phyloP scores from a whole-genome alignment of 2,888 invertebrate species.

The Norana najaformis region DNA sequence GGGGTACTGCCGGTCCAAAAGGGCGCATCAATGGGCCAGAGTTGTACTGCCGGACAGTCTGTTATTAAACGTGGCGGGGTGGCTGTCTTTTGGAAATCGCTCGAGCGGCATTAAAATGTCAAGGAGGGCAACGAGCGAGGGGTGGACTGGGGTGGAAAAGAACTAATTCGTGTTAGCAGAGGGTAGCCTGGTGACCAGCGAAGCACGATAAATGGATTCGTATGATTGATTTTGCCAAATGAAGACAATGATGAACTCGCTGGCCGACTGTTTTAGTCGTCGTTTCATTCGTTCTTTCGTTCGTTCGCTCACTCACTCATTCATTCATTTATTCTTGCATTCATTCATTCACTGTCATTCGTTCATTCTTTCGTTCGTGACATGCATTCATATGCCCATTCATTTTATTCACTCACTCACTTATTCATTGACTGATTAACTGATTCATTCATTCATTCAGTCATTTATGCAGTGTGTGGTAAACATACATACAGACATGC shows the following conservation, averaged over 20 bases:
- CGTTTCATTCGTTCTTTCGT: too few species aligned
- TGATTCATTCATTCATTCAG: too few species aligned
- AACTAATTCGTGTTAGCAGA: conserved; percentile 19
- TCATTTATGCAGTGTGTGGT: too few species aligned
- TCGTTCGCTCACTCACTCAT: too few species aligned
- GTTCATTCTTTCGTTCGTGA: too few species aligned
- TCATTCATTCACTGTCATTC: too few species aligned
- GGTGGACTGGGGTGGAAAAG: neutral
- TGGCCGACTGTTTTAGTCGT: too few species aligned
- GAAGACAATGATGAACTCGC: neutral
- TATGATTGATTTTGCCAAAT: neutral
- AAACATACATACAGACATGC: too few species aligned
- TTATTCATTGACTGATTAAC: too few species aligned
- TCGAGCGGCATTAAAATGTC: conserved; percentile 22
- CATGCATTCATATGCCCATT: too few species aligned
- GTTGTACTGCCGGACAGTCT: neutral
- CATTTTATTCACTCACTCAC: too few species aligned
- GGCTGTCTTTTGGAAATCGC: neutral
- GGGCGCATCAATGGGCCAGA: neutral
- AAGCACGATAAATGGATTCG: neutral
- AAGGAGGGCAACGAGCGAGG: neutral
- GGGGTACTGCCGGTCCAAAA: neutral
- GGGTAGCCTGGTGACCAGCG: neutral
- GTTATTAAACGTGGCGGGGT: conserved; percentile 16
- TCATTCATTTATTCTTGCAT: too few species aligned